Conservation (phyloP, 1,140 invertebrate species). For the Globodera ellingtonae region DNA sequence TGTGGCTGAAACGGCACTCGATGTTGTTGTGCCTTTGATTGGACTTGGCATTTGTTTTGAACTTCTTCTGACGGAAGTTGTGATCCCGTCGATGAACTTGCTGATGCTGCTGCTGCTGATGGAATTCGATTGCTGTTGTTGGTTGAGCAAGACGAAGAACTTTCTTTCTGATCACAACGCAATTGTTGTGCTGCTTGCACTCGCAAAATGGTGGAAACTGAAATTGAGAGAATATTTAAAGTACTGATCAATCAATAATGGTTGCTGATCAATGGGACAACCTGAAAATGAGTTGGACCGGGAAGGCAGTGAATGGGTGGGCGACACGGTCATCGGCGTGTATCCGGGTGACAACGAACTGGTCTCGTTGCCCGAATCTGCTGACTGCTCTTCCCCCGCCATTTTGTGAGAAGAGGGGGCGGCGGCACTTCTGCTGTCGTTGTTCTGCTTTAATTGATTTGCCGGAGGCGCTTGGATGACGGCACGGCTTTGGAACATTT, state of each 20-base stretch:
- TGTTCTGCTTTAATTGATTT: slow-evolving; percentile 9
- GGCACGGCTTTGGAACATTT: slow-evolving; percentile 18
- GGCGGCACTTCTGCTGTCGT: not conserved
- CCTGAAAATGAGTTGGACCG: slow-evolving; percentile 31
- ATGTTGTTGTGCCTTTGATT: no score
- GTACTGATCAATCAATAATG: no score
- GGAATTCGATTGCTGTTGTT: not conserved
- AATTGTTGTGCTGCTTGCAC: not conserved
- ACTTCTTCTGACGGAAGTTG: not conserved
- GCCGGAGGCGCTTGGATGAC: not conserved
- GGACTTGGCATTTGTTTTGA: no score
- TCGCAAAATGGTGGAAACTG: slow-evolving; percentile 17
- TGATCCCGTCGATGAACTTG: no score
- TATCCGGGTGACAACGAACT: slow-evolving; percentile 37
- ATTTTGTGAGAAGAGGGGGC: not conserved
- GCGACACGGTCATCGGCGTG: slow-evolving; percentile 32
- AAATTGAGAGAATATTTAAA: not conserved
- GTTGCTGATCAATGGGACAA: not conserved
- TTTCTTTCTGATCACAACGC: not conserved
- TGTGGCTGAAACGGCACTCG: no score
- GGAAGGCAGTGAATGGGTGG: slow-evolving; percentile 35
- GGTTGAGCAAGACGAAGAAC: not conserved
- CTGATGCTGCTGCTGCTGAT: no score
- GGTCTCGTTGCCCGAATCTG: slow-evolving; percentile 38
- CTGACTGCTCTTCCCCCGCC: slow-evolving; percentile 3